Conservation (phyloP, 2,888 invertebrate genomes). For the Drosophila stalkeri region DNA sequence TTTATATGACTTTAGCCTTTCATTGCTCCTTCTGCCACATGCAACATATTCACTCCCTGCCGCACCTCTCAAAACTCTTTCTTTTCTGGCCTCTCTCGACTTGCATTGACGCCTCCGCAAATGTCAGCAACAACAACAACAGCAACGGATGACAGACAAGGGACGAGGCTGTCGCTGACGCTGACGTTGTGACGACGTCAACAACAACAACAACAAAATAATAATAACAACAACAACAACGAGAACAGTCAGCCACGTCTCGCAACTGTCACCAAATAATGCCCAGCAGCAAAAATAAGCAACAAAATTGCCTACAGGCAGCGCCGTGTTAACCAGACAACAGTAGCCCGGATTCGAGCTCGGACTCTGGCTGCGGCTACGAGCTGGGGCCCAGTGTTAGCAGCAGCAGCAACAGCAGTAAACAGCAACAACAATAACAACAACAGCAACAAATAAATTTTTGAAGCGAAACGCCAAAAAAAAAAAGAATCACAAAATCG, state of each 20-base stretch:
- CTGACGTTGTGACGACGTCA: constrained; percentile 16
- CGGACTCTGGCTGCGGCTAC: constrained; percentile 9
- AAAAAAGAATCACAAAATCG: constrained; percentile 44
- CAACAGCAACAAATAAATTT: constrained; percentile 61
- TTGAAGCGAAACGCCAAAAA: constrained; percentile 70
- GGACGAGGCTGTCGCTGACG: constrained; percentile 16
- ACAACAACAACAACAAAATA: constrained; percentile 19
- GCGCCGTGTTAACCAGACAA: constrained; percentile 35
- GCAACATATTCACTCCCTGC: background rate
- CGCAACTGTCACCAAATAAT: constrained; percentile 69
- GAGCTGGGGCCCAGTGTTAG: constrained; percentile 15
- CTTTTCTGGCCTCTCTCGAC: background rate
- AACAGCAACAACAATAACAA: constrained; percentile 30
- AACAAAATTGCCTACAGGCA: constrained; percentile 30
- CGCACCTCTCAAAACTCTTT: background rate
- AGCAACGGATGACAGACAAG: constrained; percentile 26
- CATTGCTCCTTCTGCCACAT: background rate
- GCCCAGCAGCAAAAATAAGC: constrained; percentile 32
- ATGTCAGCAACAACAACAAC: constrained; percentile 41
- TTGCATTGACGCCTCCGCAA: constrained; percentile 58
- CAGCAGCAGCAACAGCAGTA: constrained; percentile 5
- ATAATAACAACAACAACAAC: constrained; percentile 20
- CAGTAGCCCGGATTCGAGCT: constrained; percentile 62
- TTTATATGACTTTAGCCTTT: background rate
- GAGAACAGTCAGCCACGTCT: constrained; percentile 34